A percentile compares a stretch with the other conserved stretches of the same genome.
phyloP scores from a whole-genome alignment of 2,797 vertebrate genomes.

The Amphiprion clarkii region DNA sequence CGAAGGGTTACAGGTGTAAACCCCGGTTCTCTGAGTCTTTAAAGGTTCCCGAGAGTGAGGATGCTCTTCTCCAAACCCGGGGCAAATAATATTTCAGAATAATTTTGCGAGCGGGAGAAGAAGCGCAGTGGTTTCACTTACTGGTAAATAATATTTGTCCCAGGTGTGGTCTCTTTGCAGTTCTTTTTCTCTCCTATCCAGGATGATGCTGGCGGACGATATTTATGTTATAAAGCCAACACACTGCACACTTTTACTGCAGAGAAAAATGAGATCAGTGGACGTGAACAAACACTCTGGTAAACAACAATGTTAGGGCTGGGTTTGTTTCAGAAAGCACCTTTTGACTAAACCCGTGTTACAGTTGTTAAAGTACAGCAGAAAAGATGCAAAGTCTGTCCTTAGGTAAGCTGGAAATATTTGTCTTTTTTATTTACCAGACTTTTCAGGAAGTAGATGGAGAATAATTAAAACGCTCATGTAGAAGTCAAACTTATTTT shows the following conservation, averaged over 20 bases:
- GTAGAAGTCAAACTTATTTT: no score
- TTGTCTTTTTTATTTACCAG: no score
- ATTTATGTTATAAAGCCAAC: conserved; percentile 69
- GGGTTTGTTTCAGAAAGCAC: conserved; percentile 45
- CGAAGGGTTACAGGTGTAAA: conserved; percentile 29
- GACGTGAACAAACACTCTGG: conserved; percentile 67
- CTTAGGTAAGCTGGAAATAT: not conserved
- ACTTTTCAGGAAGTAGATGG: no score
- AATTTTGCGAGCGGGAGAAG: not conserved
- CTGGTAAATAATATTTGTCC: conserved; percentile 36
- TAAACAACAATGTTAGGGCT: conserved; percentile 59
- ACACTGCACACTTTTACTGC: conserved; percentile 71
- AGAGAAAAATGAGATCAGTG: conserved; percentile 63
- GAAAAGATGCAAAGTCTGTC: no score
- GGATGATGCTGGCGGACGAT: conserved; percentile 58
- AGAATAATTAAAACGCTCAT: no score
- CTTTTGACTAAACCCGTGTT: conserved; percentile 34
- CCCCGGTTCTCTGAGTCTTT: conserved; percentile 62
- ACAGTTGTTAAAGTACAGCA: no score
- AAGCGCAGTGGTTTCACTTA: not conserved
- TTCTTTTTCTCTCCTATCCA: conserved; percentile 39
- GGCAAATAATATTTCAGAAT: conserved; percentile 26
- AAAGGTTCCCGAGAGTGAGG: conserved; percentile 47
- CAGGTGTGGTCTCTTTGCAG: conserved; percentile 1
- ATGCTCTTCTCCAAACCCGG: conserved; percentile 20